phyloP scores from a whole-genome alignment of 1,140 invertebrate species.

The Macrobrachium rosenbergii region DNA sequence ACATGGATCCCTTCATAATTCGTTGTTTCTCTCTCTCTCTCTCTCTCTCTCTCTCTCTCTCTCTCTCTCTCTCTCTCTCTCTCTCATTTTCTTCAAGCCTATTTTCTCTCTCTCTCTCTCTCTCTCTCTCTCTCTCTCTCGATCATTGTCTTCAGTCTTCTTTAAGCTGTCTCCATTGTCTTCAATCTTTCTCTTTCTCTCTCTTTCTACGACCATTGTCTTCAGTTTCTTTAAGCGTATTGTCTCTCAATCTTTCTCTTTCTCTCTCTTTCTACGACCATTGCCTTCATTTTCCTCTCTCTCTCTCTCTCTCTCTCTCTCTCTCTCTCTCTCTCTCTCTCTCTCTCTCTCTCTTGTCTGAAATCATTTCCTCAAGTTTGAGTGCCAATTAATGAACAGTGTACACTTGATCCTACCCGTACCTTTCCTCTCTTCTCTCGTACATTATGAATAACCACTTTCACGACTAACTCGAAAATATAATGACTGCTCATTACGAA shows the following conservation, averaged over 20 bases:
- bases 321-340: conserved; percentile 8
- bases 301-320: conserved; percentile 7
- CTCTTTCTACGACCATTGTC: neutral
- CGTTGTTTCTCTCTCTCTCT: neutral
- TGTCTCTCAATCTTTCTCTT: neutral
- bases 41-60: neutral
- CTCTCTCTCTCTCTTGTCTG: neutral
- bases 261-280: too few species aligned
- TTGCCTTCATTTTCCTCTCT: too few species aligned
- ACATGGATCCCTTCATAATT: neutral
- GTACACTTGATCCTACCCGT: too few species aligned
- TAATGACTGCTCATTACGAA: too few species aligned
- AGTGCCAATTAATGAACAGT: too few species aligned
- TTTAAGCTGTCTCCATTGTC: neutral
- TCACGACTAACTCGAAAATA: too few species aligned
- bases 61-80: conserved; percentile 14
- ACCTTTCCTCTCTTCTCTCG: too few species aligned
- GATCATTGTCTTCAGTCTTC: neutral
- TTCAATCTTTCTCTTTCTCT: neutral
- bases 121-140: neutral
- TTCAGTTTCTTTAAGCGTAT: neutral
- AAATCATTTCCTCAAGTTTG: too few species aligned
- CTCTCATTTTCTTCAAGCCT: neutral
- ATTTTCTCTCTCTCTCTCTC: neutral
- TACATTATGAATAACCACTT: too few species aligned